Evolutionary conservation across 2,797 vertebrate genomes (phyloP).

Genomic region (Sebastes cheni): DNA sequence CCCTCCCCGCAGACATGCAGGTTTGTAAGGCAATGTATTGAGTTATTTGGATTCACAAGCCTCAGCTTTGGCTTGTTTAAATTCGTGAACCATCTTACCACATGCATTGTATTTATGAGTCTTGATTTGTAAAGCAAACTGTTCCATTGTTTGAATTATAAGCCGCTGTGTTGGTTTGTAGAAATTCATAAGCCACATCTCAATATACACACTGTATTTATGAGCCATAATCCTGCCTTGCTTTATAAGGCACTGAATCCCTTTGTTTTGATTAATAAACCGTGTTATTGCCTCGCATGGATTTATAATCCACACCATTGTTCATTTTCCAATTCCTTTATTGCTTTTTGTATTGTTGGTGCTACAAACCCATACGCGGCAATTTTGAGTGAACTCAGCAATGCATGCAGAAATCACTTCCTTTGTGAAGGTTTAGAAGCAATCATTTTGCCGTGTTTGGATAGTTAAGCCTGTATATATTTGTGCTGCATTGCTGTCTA

Average conservation of each 20-base stretch:
- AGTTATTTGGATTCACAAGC: slow-evolving; percentile 23
- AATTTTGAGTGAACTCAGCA: slow-evolving; percentile 1
- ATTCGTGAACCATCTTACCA: slow-evolving; percentile 3
- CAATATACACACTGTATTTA: slow-evolving; percentile 30
- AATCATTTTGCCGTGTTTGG: slow-evolving; percentile 17
- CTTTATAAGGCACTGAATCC: slow-evolving; percentile 24
- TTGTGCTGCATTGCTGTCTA: neutral
- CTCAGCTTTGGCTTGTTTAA: neutral
- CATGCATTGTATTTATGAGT: slow-evolving; percentile 18
- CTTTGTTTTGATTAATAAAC: slow-evolving; percentile 67
- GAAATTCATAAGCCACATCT: slow-evolving; percentile 40
- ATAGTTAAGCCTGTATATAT: slow-evolving; percentile 8
- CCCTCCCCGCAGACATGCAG: neutral
- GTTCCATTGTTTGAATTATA: slow-evolving; percentile 39
- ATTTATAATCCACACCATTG: slow-evolving; percentile 49
- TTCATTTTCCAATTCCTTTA: slow-evolving; percentile 27
- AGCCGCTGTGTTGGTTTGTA: slow-evolving; percentile 18
- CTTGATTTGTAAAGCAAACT: slow-evolving; percentile 40
- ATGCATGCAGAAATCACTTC: slow-evolving; percentile 6
- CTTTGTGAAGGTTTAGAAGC: slow-evolving; percentile 30
- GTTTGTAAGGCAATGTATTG: neutral
- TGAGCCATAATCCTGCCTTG: slow-evolving; percentile 41
- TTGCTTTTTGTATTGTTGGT: slow-evolving; percentile 14
- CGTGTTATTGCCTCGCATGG: slow-evolving; percentile 45
- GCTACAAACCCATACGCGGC: slow-evolving; percentile 24